A percentile compares a stretch with the other conserved stretches of the same genome.
Conservation (phyloP, 2,113 vertebrate genomes). For the Xiphophorus maculatus region DNA sequence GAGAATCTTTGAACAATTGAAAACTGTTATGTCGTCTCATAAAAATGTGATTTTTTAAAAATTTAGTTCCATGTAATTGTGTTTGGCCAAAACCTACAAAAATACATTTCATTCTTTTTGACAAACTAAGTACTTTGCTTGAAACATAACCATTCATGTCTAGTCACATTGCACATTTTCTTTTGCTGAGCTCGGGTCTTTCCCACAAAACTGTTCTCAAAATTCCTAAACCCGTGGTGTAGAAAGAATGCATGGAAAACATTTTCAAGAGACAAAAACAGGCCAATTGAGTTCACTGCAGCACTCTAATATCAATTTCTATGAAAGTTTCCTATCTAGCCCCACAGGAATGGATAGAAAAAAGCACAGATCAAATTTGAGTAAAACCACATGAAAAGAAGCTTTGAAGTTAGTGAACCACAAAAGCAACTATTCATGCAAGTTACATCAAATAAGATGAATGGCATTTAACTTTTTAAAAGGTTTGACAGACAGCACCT, state of each 20-base stretch:
- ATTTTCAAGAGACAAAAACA: conserved; percentile 35
- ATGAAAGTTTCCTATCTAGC: conserved; percentile 20
- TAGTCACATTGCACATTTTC: too few species aligned
- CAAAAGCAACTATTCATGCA: conserved; percentile 51
- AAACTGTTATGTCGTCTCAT: too few species aligned
- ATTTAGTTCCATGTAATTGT: too few species aligned
- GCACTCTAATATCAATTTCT: conserved; percentile 47
- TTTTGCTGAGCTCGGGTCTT: too few species aligned
- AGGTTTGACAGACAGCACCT: conserved; percentile 36
- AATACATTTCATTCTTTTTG: too few species aligned
- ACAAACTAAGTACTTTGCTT: too few species aligned
- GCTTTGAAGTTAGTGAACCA: conserved; percentile 60
- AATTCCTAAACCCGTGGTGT: not conserved
- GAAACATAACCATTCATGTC: too few species aligned
- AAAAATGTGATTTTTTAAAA: too few species aligned
- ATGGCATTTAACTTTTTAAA: conserved; percentile 44
- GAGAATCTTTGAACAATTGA: too few species aligned
- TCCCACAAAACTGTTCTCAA: too few species aligned
- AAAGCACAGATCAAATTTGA: conserved; percentile 36
- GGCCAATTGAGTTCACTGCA: conserved; percentile 15
- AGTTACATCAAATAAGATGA: conserved; percentile 46
- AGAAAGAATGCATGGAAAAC: conserved; percentile 26
- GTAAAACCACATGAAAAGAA: conserved; percentile 56
- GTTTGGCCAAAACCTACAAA: too few species aligned
- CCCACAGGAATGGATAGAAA: conserved; percentile 31